These are phyloP conservation scores for Magallana gigas DNA, from an alignment of 1,140 invertebrate species.

Conservation along the genomic window DNA sequence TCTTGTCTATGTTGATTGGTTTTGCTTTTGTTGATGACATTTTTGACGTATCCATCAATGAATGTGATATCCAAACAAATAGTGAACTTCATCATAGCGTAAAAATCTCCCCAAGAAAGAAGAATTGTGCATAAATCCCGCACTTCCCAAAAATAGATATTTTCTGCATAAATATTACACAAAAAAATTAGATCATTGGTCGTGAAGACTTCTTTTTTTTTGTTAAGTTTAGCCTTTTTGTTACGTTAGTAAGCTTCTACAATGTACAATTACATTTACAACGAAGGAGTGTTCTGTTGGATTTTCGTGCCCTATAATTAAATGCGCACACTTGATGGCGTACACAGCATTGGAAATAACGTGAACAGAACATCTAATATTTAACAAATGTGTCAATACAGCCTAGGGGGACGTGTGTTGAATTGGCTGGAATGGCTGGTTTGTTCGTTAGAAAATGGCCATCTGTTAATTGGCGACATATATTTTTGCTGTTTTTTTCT, in stretches of 20 bases:
- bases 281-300: conserved; percentile 39
- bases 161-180: conserved; percentile 48
- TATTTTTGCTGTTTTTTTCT: conserved; percentile 44
- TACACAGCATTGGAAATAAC: conserved; percentile 36
- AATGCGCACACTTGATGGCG: conserved; percentile 49
- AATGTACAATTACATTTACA: background rate
- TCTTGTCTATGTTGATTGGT: conserved; percentile 56
- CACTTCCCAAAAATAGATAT: conserved; percentile 35
- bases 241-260: background rate
- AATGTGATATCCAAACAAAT: conserved; percentile 8
- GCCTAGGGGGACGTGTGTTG: conserved; percentile 34
- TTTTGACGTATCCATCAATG: conserved; percentile 31
- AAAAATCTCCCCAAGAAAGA: conserved; percentile 46
- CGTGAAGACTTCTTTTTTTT: conserved; percentile 53
- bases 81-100: conserved; percentile 50
- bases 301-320: conserved; percentile 13
- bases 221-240: background rate
- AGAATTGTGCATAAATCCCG: conserved; percentile 53
- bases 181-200: conserved; percentile 40
- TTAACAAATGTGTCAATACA: conserved; percentile 40
- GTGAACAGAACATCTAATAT: background rate
- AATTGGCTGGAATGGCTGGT: conserved; percentile 24
- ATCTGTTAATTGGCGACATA: conserved; percentile 36
- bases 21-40: conserved; percentile 48
- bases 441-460: conserved; percentile 34